Evolutionary conservation across 2,113 vertebrate species (phyloP).

Genomic region (Ascaphus truei): DNA sequence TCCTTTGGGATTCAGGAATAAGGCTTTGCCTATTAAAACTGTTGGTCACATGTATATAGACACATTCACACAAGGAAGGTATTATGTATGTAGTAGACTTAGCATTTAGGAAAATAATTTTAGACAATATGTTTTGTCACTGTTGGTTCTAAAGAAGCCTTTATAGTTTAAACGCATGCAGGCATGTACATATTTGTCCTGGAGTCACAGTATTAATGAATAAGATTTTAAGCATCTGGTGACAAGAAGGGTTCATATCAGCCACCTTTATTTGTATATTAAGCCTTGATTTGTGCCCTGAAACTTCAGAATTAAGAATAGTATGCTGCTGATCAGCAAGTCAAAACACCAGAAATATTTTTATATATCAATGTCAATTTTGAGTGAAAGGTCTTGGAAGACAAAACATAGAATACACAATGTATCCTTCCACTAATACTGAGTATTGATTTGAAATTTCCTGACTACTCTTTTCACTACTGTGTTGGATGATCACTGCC

Average conservation of each 20-base stretch:
- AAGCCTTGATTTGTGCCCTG: constrained; percentile 62
- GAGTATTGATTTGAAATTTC: constrained; percentile 12
- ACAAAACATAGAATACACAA: constrained; percentile 68
- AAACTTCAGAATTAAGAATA: constrained; percentile 61
- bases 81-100: constrained; percentile 99
- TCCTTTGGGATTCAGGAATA: constrained; percentile 62
- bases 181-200: constrained; percentile 99
- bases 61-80: constrained; percentile 85
- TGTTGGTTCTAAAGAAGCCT: constrained; percentile 94
- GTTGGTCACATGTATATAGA: constrained; percentile 94
- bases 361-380: constrained; percentile 78
- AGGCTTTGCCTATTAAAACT: constrained; percentile 62
- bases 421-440: constrained; percentile 70
- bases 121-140: constrained; percentile 92
- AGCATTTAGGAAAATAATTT: constrained; percentile 80
- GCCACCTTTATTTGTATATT: constrained; percentile 74
- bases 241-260: constrained; percentile 64
- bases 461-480: constrained; percentile 15
- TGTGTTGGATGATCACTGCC: constrained; percentile 30
- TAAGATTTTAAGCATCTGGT: constrained; percentile 89
- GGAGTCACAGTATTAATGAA: constrained; percentile 99
- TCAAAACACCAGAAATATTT: constrained; percentile 76
- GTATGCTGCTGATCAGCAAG: constrained; percentile 66
- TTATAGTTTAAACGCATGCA: constrained; percentile 99
- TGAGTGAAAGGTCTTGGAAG: constrained; percentile 69